phyloP scores from a whole-genome alignment of 2,113 vertebrate species.

The Trogon melanurus region DNA sequence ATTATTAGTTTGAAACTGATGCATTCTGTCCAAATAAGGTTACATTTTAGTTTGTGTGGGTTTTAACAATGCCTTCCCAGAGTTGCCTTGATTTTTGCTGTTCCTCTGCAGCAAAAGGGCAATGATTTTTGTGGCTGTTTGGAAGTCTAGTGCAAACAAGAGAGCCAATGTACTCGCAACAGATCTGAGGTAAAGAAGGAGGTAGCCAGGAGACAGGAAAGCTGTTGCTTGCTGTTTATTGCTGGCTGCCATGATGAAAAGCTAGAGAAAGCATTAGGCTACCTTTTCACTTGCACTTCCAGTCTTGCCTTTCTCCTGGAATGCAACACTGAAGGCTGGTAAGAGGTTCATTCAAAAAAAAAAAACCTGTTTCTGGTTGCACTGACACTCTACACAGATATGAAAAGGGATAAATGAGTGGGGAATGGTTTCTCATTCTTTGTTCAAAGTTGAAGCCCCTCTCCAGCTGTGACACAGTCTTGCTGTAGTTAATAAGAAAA shows the following conservation, averaged over 20 bases:
- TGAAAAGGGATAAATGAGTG: accelerated
- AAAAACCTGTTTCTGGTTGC: not conserved
- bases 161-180: not conserved
- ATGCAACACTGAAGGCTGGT: not conserved
- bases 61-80: not conserved
- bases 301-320: not conserved
- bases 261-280: not conserved
- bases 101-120: not conserved
- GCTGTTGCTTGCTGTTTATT: not conserved
- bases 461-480: not conserved
- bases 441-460: not conserved
- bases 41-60: not conserved
- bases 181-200: not conserved
- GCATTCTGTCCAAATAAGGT: not conserved
- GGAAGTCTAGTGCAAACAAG: not conserved
- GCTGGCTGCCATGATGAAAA: not conserved
- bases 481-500: not conserved
- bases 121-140: not conserved
- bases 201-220: not conserved
- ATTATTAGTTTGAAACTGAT: not conserved
- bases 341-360: not conserved
- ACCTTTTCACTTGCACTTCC: not conserved
- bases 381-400: not conserved
- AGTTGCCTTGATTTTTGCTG: not conserved
- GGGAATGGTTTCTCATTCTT: not conserved